Evolutionary conservation across 2,113 vertebrate species (phyloP).

Genomic region (mouse (Mus musculus)): GRCm39 chr2:170668001-170668500

Average conservation of each 20-base stretch:
- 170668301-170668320: background rate
- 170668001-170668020: background rate
- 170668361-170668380: background rate
- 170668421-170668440: background rate
- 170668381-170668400: background rate
- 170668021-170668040: background rate
- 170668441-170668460: background rate
- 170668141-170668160: background rate
- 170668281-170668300: background rate
- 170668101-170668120: no score
- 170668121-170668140: background rate
- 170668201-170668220: background rate
- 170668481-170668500: no score
- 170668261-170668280: background rate
- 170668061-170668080: background rate
- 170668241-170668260: fast-evolving
- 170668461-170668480: no score
- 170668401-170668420: background rate
- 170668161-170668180: background rate
- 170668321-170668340: background rate
- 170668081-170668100: no score
- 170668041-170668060: no score
- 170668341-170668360: background rate
- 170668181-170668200: background rate
- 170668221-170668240: fast-evolving